A percentile compares a stretch with the other conserved stretches of the same genome.
phyloP scores from a whole-genome alignment of 2,113 vertebrate genomes.

The Corynorhinus townsendii region DNA sequence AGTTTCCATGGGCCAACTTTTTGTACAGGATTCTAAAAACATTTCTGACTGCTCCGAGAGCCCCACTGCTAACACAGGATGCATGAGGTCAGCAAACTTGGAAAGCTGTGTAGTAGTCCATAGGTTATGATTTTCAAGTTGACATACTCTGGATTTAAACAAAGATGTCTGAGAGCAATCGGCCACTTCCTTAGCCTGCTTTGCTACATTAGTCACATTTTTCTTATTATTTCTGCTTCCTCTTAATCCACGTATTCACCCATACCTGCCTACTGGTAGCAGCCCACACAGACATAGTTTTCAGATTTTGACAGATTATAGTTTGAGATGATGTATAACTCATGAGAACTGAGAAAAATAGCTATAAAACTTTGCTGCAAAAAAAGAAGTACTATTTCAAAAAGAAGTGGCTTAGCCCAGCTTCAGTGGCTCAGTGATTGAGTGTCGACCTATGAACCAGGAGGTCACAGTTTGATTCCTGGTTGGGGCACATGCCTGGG shows the following conservation, averaged over 20 bases:
- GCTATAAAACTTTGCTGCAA: background rate
- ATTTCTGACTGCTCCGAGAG: background rate
- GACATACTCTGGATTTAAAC: background rate
- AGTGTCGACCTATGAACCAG: no score
- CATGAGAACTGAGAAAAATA: background rate
- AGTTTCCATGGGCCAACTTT: background rate
- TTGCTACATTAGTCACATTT: slow-evolving; percentile 7
- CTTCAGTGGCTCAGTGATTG: no score
- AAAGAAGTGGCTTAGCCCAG: background rate
- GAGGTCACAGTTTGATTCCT: no score
- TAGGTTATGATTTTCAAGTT: background rate
- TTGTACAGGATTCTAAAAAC: background rate
- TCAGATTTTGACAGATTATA: slow-evolving; percentile 37
- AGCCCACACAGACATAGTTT: background rate
- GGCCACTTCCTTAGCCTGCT: background rate
- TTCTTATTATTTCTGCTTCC: background rate
- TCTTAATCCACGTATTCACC: background rate
- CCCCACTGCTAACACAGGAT: background rate
- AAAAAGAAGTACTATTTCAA: background rate
- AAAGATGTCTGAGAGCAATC: background rate
- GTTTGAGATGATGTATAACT: background rate
- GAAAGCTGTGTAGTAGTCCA: background rate
- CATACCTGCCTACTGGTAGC: background rate
- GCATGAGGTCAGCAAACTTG: background rate
- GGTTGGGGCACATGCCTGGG: no score